These are phyloP conservation scores for Lepus oiostolus DNA, from an alignment of 2,797 vertebrate genomes.

Conservation along the genomic window DNA sequence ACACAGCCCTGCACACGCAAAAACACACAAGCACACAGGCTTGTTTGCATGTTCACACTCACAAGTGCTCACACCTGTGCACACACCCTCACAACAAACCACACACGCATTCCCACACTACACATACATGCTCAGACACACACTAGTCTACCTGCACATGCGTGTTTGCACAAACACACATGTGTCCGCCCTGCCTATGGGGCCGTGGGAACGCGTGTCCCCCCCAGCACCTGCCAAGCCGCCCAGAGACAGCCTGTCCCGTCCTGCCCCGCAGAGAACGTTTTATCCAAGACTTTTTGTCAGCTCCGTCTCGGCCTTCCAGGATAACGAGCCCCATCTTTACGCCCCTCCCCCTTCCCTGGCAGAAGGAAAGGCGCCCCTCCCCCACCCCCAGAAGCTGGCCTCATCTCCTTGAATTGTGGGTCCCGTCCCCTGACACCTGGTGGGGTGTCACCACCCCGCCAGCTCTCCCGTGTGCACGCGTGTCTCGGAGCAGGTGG, in stretches of 20 bases:
- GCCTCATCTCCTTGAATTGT: neutral
- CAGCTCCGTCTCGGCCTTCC: conserved; percentile 12
- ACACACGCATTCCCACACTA: neutral
- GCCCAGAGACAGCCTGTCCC: no score
- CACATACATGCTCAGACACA: neutral
- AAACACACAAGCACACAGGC: neutral
- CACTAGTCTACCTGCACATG: rapidly evolving
- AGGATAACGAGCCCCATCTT: conserved; percentile 41
- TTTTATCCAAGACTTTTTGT: conserved; percentile 66
- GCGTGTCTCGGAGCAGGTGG: neutral
- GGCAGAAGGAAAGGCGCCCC: no score
- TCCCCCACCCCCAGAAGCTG: rapidly evolving
- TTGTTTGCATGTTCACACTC: no score
- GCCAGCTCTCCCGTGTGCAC: neutral
- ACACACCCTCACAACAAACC: neutral
- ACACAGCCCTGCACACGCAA: rapidly evolving
- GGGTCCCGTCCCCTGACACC: neutral
- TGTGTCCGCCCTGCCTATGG: neutral
- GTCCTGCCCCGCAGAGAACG: neutral
- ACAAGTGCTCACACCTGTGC: no score
- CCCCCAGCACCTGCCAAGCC: neutral
- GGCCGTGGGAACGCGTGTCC: neutral
- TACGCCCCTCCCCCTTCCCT: no score
- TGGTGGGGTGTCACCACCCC: neutral
- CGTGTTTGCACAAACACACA: neutral